Conservation (phyloP, 64 coral and sea anemone genomes). For the Pocillopora damicornis region DNA sequence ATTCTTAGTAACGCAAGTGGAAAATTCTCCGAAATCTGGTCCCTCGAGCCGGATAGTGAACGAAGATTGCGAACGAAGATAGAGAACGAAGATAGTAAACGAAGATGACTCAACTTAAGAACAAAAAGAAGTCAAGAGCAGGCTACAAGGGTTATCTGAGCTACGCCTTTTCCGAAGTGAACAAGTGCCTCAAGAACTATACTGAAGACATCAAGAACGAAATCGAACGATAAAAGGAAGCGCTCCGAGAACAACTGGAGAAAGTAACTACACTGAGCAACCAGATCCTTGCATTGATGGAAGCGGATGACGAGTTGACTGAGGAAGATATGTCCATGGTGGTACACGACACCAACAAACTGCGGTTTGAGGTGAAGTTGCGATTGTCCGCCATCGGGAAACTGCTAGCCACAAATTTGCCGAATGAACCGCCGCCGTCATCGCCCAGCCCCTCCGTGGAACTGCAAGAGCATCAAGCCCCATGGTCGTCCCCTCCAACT, state of each 20-base stretch:
- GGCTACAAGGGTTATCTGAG: not conserved
- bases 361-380: not conserved
- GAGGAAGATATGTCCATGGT: not conserved
- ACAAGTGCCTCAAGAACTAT: not conserved
- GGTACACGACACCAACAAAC: not conserved
- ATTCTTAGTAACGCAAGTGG: no score
- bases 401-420: not conserved
- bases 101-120: no score
- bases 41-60: no score
- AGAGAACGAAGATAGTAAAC: no score
- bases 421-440: no score
- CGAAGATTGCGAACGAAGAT: no score
- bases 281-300: not conserved
- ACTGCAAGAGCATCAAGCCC: not conserved
- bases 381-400: not conserved
- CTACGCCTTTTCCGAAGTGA: not conserved
- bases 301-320: not conserved
- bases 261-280: not conserved
- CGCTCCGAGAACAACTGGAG: not conserved
- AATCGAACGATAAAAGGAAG: not conserved
- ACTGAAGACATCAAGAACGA: not conserved
- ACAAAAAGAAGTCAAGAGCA: no score
- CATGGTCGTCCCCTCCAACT: not conserved
- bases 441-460: not conserved
- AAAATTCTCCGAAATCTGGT: no score